A percentile compares a stretch with the other conserved stretches of the same genome.
phyloP scores from a whole-genome alignment of 2,888 invertebrate species.

The Yponomeuta plumbellus region DNA sequence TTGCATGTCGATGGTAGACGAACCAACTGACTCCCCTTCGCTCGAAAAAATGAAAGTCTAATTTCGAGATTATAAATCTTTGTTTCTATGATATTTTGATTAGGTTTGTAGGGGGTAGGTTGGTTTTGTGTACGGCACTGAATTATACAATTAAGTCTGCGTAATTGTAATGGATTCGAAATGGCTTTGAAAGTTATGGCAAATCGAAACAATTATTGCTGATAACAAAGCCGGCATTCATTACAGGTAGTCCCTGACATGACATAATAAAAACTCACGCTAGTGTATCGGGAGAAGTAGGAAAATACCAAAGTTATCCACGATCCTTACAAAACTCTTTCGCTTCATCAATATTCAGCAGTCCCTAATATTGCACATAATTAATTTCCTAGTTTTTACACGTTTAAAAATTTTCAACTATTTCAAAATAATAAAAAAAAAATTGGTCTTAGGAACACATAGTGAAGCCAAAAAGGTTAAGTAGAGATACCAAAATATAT shows the following conservation, averaged over 20 bases:
- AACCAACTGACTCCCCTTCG: constrained; percentile 38
- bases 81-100: constrained; percentile 67
- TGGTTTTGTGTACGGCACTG: constrained; percentile 17
- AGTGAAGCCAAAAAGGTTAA: no score
- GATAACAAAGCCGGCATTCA: background rate
- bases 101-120: constrained; percentile 33
- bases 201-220: background rate
- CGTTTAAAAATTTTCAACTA: no score
- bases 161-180: background rate
- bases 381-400: background rate
- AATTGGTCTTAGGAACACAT: no score
- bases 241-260: background rate
- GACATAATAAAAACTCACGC: background rate
- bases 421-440: no score
- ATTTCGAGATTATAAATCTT: constrained; percentile 60
- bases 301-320: no score
- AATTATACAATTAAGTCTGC: constrained; percentile 14
- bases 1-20: constrained; percentile 44
- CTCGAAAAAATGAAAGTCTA: constrained; percentile 56
- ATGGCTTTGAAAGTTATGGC: background rate
- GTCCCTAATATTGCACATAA: no score
- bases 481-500: no score
- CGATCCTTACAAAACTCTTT: no score
- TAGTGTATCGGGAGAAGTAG: background rate
- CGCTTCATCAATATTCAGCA: background rate